A percentile compares a stretch with the other conserved stretches of the same genome.
These are phyloP conservation scores for Drosophila kokeensis DNA, from an alignment of 2,888 invertebrate genomes.

Conservation along the genomic window DNA sequence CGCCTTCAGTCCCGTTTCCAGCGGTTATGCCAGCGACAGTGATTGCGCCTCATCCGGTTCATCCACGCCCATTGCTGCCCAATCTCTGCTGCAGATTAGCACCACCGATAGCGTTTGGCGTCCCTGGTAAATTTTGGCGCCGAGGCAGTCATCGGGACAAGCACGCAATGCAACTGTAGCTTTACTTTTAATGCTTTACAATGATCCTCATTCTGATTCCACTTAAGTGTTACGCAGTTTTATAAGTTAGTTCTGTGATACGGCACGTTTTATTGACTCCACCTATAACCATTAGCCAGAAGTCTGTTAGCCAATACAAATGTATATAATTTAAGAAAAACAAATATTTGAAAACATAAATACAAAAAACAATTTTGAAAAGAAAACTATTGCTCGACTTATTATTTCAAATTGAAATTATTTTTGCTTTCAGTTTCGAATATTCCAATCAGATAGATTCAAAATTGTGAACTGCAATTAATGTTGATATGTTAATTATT, in stretches of 20 bases:
- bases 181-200: constrained; percentile 74
- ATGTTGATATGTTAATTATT: background rate
- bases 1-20: constrained; percentile 82
- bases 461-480: background rate
- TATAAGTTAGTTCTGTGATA: constrained; percentile 81
- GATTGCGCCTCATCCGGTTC: constrained; percentile 63
- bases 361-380: constrained; percentile 40
- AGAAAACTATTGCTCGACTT: constrained; percentile 9
- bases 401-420: constrained; percentile 17
- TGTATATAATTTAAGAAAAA: constrained; percentile 46
- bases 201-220: constrained; percentile 72
- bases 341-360: constrained; percentile 33
- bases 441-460: constrained; percentile 19
- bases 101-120: constrained; percentile 79
- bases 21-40: constrained; percentile 84
- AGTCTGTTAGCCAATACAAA: constrained; percentile 66
- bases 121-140: constrained; percentile 77
- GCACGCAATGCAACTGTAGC: constrained; percentile 68
- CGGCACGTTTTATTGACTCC: constrained; percentile 79
- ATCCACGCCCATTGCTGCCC: constrained; percentile 43
- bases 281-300: constrained; percentile 57
- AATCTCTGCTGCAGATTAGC: constrained; percentile 74
- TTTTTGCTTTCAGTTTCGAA: constrained; percentile 6
- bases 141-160: constrained; percentile 50
- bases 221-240: constrained; percentile 70